phyloP scores from a whole-genome alignment of 1,140 invertebrate genomes.

The Stegodyphus dumicola region DNA sequence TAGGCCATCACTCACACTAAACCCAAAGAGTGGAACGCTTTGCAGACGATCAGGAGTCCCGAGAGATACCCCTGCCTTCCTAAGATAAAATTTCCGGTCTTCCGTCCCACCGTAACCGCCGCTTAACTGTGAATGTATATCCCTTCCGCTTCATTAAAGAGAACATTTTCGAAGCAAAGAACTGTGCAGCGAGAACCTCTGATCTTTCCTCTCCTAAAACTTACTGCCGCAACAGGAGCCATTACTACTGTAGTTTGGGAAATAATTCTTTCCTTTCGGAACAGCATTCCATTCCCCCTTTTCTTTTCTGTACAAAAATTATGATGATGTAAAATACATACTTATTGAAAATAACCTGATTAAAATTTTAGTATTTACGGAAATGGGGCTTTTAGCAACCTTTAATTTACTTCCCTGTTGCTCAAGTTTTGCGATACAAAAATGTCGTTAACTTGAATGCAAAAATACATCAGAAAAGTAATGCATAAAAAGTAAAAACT shows the following conservation, averaged over 20 bases:
- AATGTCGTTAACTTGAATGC: too few species aligned
- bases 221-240: too few species aligned
- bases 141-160: conserved; percentile 28
- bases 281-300: background rate
- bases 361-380: too few species aligned
- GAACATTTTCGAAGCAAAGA: background rate
- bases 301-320: too few species aligned
- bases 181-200: background rate
- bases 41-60: conserved; percentile 17
- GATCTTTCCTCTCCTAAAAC: too few species aligned
- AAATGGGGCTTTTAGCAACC: too few species aligned
- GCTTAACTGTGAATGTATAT: background rate
- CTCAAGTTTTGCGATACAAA: too few species aligned
- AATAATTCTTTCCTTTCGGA: background rate
- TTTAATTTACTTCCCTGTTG: too few species aligned
- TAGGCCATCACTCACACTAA: background rate
- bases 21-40: background rate
- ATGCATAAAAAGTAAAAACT: too few species aligned
- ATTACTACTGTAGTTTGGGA: background rate
- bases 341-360: too few species aligned
- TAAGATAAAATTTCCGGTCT: conserved; percentile 14
- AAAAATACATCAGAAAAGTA: too few species aligned
- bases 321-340: too few species aligned
- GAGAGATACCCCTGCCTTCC: conserved; percentile 12
- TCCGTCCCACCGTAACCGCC: background rate